These are phyloP conservation scores for Drosophila kuntzei DNA, from an alignment of 2,888 invertebrate species.

Conservation along the genomic window DNA sequence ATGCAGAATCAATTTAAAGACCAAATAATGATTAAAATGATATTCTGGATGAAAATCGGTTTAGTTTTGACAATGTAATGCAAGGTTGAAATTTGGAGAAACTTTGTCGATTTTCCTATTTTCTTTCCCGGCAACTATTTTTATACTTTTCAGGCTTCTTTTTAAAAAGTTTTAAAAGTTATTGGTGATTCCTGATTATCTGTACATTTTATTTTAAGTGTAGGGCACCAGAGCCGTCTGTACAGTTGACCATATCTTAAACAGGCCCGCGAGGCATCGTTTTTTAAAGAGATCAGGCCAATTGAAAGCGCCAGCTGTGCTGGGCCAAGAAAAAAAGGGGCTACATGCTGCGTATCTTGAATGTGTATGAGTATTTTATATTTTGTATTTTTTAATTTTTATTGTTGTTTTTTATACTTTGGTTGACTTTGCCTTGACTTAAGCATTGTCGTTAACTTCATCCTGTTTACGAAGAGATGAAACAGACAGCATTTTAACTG, in stretches of 20 bases:
- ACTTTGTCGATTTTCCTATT: too few relatives aligned
- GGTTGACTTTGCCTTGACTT: slow-evolving; percentile 70
- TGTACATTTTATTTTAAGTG: not conserved
- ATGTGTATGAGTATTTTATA: not conserved
- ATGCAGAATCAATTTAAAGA: too few relatives aligned
- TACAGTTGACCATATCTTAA: not conserved
- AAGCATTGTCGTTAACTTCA: slow-evolving; percentile 72
- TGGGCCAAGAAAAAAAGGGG: slow-evolving; percentile 25
- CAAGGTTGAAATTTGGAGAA: too few relatives aligned
- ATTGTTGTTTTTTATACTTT: slow-evolving; percentile 15
- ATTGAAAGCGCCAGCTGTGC: slow-evolving; percentile 34
- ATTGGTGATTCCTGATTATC: too few relatives aligned
- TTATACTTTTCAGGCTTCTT: too few relatives aligned
- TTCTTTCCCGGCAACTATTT: too few relatives aligned
- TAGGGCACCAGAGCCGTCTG: slow-evolving; percentile 4
- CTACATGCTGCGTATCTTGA: slow-evolving; percentile 35
- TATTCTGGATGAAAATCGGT: too few relatives aligned
- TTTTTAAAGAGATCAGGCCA: slow-evolving; percentile 19
- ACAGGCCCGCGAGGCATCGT: slow-evolving; percentile 7
- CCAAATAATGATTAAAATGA: too few relatives aligned
- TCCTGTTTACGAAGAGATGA: slow-evolving; percentile 59
- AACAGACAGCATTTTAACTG: slow-evolving; percentile 51
- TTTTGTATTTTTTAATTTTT: slow-evolving; percentile 14
- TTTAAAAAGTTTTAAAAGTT: too few relatives aligned
- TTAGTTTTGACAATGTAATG: too few relatives aligned